Evolutionary conservation across 2,797 vertebrate species (phyloP).

Genomic region (Salmo trutta): DNA sequence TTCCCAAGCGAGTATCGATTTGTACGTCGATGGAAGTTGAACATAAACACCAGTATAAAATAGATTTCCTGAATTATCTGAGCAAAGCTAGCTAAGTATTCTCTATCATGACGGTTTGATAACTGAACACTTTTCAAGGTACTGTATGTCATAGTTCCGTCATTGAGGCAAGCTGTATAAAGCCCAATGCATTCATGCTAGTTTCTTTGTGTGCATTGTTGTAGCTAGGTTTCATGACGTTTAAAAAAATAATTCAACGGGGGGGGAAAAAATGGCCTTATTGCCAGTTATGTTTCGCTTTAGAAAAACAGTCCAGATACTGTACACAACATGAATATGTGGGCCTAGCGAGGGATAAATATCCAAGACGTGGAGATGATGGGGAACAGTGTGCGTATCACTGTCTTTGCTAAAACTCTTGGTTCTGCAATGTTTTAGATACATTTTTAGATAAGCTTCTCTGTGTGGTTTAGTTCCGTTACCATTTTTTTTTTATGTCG

Average conservation of each 20-base stretch:
- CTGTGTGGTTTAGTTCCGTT: slow-evolving; percentile 38
- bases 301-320: slow-evolving; percentile 45
- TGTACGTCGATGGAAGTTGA: neutral
- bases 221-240: slow-evolving; percentile 34
- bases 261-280: neutral
- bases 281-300: neutral
- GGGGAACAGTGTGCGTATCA: slow-evolving; percentile 30
- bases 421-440: slow-evolving; percentile 54
- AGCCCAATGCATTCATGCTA: slow-evolving; percentile 49
- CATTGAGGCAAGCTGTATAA: slow-evolving; percentile 68
- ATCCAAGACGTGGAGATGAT: slow-evolving; percentile 11
- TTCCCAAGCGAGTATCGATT: neutral
- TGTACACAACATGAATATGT: slow-evolving; percentile 7
- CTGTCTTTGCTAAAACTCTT: slow-evolving; percentile 49
- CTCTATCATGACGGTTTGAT: slow-evolving; percentile 51
- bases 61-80: neutral
- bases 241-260: neutral
- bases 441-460: slow-evolving; percentile 49
- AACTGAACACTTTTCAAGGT: slow-evolving; percentile 51
- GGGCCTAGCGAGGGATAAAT: neutral
- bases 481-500: slow-evolving; percentile 53
- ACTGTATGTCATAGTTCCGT: slow-evolving; percentile 44
- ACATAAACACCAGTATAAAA: neutral
- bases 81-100: slow-evolving; percentile 6
- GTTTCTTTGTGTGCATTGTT: slow-evolving; percentile 62